Conservation (phyloP, 2,888 invertebrate genomes). For the Formica aserva region DNA sequence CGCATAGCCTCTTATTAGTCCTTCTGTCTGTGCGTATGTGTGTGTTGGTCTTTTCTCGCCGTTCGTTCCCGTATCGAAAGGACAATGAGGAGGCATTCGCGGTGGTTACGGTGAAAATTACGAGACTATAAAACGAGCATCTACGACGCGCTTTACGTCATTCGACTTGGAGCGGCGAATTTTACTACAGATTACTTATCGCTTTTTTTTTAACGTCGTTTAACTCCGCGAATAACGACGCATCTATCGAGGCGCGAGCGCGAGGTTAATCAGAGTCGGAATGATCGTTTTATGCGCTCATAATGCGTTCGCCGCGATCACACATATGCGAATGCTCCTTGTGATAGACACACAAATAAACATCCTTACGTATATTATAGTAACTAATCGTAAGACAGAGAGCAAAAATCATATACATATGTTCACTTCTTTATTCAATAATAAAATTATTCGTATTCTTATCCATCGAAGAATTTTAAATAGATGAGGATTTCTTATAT, state of each 20-base stretch:
- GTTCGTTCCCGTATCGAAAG: constrained; percentile 57
- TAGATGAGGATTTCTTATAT: background rate
- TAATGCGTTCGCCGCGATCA: constrained; percentile 31
- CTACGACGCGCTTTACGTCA: constrained; percentile 71
- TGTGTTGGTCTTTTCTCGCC: constrained; percentile 5
- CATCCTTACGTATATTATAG: background rate
- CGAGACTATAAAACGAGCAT: constrained; percentile 73
- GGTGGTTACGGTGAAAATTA: constrained; percentile 73
- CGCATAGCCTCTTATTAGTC: constrained; percentile 34
- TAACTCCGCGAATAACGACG: constrained; percentile 27
- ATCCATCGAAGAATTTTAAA: background rate
- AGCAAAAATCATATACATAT: background rate
- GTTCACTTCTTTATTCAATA: background rate
- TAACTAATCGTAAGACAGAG: background rate
- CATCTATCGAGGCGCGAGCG: constrained; percentile 7
- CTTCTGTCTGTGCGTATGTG: background rate
- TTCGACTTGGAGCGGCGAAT: constrained; percentile 59
- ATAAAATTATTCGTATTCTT: background rate
- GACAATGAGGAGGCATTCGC: constrained; percentile 62
- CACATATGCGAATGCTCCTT: constrained; percentile 29
- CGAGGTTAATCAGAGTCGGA: constrained; percentile 35
- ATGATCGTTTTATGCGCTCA: constrained; percentile 33
- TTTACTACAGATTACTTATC: constrained; percentile 76
- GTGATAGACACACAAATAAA: background rate
- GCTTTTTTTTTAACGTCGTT: constrained; percentile 60